These are phyloP conservation scores for Scomber scombrus DNA, from an alignment of 2,113 vertebrate species.

Conservation along the genomic window DNA sequence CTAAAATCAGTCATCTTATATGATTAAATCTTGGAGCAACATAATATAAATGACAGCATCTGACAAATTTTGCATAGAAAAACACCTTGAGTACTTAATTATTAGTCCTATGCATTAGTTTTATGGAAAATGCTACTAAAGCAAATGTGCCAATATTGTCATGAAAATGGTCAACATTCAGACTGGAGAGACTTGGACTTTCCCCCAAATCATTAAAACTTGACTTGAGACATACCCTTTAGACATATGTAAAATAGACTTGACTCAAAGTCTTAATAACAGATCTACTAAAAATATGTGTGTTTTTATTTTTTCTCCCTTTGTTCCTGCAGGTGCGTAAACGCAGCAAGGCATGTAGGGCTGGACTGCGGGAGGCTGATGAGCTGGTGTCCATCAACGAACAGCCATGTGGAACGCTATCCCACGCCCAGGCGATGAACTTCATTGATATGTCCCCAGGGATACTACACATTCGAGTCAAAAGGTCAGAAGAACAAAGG, in stretches of 20 bases:
- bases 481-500: conserved; percentile 86
- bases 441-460: conserved; percentile 92
- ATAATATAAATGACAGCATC: not conserved
- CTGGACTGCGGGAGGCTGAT: conserved; percentile 93
- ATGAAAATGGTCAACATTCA: not conserved
- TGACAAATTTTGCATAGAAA: not conserved
- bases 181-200: not conserved
- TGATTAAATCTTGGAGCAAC: conserved; percentile 4
- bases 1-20: not conserved
- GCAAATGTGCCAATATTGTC: no score
- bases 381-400: conserved; percentile 95
- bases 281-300: not conserved
- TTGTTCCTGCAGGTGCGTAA: conserved; percentile 91
- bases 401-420: conserved; percentile 89
- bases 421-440: conserved; percentile 95
- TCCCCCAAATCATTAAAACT: not conserved
- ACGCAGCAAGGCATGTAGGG: conserved; percentile 96
- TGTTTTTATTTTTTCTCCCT: conserved; percentile 23
- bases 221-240: not conserved
- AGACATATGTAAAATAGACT: not conserved
- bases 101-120: not conserved
- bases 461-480: conserved; percentile 88
- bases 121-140: not conserved
- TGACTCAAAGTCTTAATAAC: not conserved
- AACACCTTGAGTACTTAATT: conserved; percentile 9